A percentile compares a stretch with the other conserved stretches of the same genome.
Evolutionary conservation across 2,797 vertebrate species (phyloP).

Genomic region (Erpetoichthys calabaricus): DNA sequence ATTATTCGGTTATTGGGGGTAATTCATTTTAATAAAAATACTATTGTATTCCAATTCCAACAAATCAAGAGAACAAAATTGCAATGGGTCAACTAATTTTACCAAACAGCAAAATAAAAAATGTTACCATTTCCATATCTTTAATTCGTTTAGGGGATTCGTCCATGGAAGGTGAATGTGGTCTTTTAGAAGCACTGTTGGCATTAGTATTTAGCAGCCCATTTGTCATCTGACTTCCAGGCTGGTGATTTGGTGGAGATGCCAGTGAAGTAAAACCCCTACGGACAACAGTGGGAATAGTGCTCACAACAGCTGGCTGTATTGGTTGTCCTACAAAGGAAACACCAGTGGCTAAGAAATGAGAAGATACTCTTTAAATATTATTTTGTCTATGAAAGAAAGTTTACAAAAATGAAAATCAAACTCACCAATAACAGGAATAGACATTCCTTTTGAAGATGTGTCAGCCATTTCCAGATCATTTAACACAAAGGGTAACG

Average conservation of each 20-base stretch:
- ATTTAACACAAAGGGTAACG: constrained; percentile 19
- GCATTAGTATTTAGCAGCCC: constrained; percentile 18
- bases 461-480: constrained; percentile 14
- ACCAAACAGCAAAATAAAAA: too few relatives aligned
- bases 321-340: constrained; percentile 29
- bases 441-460: constrained; percentile 42
- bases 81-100: too few relatives aligned
- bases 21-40: too few relatives aligned
- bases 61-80: too few relatives aligned
- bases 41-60: too few relatives aligned
- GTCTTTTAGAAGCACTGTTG: constrained; percentile 56
- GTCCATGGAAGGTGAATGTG: constrained; percentile 54
- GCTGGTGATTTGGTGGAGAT: constrained; percentile 22
- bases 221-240: constrained; percentile 33
- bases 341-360: constrained; percentile 41
- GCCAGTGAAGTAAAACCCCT: constrained; percentile 4
- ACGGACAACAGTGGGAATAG: constrained; percentile 55
- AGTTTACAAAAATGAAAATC: neutral
- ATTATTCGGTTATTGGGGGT: too few relatives aligned
- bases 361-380: neutral
- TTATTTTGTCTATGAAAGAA: neutral
- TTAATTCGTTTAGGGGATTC: constrained; percentile 63
- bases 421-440: constrained; percentile 57
- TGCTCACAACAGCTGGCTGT: constrained; percentile 34
- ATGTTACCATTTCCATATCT: constrained; percentile 63